phyloP scores from a whole-genome alignment of 2,797 vertebrate species.

The Muscicapa comitata region DNA sequence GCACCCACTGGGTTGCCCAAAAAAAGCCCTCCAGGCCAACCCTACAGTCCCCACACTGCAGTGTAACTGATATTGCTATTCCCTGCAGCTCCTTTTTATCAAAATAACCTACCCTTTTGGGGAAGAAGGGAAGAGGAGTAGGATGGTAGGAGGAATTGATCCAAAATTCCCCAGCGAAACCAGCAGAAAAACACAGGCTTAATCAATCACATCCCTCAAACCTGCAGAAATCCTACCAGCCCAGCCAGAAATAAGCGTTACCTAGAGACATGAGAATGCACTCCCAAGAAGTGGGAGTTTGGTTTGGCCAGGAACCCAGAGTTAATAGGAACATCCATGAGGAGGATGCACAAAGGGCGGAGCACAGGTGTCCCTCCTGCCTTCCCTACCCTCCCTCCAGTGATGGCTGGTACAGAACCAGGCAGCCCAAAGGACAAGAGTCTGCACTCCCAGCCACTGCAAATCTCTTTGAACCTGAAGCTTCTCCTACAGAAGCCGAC shows the following conservation, averaged over 20 bases:
- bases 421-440: background rate
- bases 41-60: background rate
- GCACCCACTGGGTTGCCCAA: background rate
- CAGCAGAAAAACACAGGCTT: background rate
- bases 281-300: background rate
- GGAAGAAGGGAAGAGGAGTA: background rate
- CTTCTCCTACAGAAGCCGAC: background rate
- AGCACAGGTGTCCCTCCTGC: background rate
- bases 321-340: background rate
- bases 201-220: background rate
- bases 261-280: background rate
- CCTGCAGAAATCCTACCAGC: background rate
- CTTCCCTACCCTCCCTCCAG: background rate
- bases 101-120: background rate
- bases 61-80: background rate
- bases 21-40: background rate
- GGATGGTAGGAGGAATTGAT: background rate
- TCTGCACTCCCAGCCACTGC: background rate
- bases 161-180: background rate
- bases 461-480: background rate
- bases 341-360: background rate
- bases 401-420: background rate
- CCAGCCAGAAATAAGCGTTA: slow-evolving; percentile 20
- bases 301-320: background rate
- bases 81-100: background rate